Evolutionary conservation across 2,888 invertebrate species (phyloP).

Genomic region (Mimachlamys varia): DNA sequence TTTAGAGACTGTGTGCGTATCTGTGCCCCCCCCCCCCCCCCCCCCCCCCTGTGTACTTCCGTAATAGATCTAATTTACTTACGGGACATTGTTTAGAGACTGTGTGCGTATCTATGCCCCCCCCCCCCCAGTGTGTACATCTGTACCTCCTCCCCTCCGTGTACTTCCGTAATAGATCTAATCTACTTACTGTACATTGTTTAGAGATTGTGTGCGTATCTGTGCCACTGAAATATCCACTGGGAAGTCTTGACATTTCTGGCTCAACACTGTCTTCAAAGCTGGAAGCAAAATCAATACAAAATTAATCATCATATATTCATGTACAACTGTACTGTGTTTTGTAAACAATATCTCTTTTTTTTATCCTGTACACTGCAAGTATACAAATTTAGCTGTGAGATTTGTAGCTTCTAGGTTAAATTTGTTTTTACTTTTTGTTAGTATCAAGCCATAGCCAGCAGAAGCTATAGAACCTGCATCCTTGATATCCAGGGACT

Average conservation of each 20-base stretch:
- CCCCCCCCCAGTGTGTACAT: conserved; percentile 53
- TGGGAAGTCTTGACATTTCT: conserved; percentile 69
- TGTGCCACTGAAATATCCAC: conserved; percentile 69
- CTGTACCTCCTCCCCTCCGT: conserved; percentile 58
- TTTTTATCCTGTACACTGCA: no score
- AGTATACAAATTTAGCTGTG: no score
- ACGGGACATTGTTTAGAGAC: conserved; percentile 38
- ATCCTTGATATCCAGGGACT: no score
- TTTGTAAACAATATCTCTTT: no score
- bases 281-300: conserved; percentile 58
- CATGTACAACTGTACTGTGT: background rate
- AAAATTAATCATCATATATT: background rate
- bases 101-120: conserved; percentile 66
- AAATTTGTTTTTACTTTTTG: no score
- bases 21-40: no score
- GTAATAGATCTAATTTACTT: background rate
- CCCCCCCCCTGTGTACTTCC: no score
- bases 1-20: no score
- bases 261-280: conserved; percentile 64
- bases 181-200: background rate
- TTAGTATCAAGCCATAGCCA: no score
- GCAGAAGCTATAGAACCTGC: no score
- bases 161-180: no score
- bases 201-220: conserved; percentile 58
- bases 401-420: no score